phyloP scores from a whole-genome alignment of 1,140 invertebrate genomes.

The Drosophila kurseongensis region DNA sequence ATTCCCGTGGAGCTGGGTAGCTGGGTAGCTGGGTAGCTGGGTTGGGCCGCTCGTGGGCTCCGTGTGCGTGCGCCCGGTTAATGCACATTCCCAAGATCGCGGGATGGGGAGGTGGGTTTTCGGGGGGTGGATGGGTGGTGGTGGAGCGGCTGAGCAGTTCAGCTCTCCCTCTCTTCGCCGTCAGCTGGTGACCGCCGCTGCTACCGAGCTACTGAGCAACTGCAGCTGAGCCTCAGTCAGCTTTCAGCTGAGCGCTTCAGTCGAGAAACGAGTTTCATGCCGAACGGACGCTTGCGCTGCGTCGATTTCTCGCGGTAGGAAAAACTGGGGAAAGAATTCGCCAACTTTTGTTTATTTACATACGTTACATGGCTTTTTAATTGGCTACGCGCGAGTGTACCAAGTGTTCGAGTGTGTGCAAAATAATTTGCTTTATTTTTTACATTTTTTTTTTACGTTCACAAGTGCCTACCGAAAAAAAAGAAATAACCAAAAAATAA shows the following conservation, averaged over 20 bases:
- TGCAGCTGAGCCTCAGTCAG: constrained; percentile 18
- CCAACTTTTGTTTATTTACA: constrained; percentile 63
- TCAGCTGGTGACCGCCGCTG: constrained; percentile 34
- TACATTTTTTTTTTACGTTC: constrained; percentile 7
- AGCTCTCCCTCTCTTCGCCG: constrained; percentile 1
- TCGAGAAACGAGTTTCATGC: constrained; percentile 75
- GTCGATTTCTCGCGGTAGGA: constrained; percentile 37
- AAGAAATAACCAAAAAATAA: constrained; percentile 1
- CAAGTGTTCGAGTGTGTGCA: constrained; percentile 18
- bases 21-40: not conserved
- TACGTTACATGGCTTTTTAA: constrained; percentile 65
- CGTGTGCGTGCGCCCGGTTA: constrained; percentile 16
- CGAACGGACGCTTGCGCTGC: constrained; percentile 69
- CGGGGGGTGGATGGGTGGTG: not conserved
- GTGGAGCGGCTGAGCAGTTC: not conserved
- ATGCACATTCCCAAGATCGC: constrained; percentile 8
- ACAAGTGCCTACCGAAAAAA: constrained; percentile 27
- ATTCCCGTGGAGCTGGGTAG: constrained; percentile 18
- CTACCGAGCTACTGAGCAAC: constrained; percentile 36
- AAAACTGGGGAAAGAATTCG: constrained; percentile 45
- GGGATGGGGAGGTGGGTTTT: not conserved
- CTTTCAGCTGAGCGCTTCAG: constrained; percentile 64
- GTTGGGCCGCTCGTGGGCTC: constrained; percentile 3
- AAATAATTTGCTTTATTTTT: constrained; percentile 16
- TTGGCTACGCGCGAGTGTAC: constrained; percentile 53